These are phyloP conservation scores for Sorex maritimensis DNA, from an alignment of 2,797 vertebrate species.

Conservation along the genomic window DNA sequence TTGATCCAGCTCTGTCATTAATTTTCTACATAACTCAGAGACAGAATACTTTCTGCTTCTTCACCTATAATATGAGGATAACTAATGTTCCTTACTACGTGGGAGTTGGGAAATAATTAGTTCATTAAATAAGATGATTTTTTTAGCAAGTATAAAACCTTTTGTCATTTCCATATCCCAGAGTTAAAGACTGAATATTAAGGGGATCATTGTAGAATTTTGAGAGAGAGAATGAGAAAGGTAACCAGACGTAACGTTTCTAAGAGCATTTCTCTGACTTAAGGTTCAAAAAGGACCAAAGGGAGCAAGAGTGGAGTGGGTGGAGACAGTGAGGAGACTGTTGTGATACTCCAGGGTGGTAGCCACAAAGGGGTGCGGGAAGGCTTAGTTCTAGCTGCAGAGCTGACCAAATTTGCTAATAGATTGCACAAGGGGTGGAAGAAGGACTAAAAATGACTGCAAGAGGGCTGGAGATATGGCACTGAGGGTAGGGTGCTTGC, in stretches of 20 bases:
- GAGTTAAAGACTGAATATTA: constrained; percentile 5
- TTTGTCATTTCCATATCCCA: background rate
- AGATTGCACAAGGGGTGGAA: background rate
- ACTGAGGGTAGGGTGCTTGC: no score
- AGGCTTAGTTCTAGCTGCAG: background rate
- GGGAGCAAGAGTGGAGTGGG: background rate
- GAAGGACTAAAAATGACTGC: background rate
- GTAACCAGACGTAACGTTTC: background rate
- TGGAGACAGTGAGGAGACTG: background rate
- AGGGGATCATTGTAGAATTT: background rate
- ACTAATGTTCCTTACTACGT: background rate
- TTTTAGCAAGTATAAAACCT: background rate
- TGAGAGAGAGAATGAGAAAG: background rate
- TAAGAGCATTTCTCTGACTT: background rate
- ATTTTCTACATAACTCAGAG: background rate
- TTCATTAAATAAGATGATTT: background rate
- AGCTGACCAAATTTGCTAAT: background rate
- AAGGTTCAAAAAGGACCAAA: background rate
- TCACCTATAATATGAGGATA: background rate
- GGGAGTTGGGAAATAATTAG: background rate
- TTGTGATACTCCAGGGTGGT: background rate
- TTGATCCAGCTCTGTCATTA: background rate
- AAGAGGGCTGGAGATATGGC: no score
- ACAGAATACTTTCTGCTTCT: background rate
- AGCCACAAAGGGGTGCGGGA: background rate